Evolutionary conservation across 2,113 vertebrate species (phyloP).

Genomic region (Pimephales promelas): DNA sequence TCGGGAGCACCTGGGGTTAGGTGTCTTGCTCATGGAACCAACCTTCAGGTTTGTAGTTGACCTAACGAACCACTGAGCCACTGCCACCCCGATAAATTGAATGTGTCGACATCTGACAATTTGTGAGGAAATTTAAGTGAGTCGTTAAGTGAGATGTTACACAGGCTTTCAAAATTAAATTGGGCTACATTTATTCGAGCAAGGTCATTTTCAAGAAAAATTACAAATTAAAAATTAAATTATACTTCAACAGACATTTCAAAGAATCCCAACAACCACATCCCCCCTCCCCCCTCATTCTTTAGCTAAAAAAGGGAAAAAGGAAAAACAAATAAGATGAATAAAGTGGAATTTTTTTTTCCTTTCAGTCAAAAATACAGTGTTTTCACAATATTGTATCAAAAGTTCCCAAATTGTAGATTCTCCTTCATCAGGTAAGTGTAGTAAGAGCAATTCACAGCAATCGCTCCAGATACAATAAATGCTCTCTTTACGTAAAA

Average conservation of each 20-base stretch:
- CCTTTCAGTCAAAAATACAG: constrained; percentile 96
- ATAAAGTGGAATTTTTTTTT: constrained; percentile 92
- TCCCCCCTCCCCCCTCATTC: constrained; percentile 79
- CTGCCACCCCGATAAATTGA: no score
- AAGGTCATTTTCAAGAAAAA: constrained; percentile 97
- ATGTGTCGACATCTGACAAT: not conserved
- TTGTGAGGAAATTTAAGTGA: not conserved
- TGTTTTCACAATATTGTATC: constrained; percentile 98
- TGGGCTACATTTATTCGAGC: constrained; percentile 99
- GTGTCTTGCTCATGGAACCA: no score
- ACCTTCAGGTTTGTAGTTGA: no score
- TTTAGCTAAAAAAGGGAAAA: constrained; percentile 82
- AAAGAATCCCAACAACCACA: constrained; percentile 91
- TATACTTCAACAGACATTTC: constrained; percentile 99
- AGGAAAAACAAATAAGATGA: constrained; percentile 85
- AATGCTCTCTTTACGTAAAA: constrained; percentile 94
- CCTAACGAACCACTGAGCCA: no score
- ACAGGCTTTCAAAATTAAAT: constrained; percentile 78
- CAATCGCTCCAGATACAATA: constrained; percentile 94
- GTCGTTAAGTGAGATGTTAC: constrained; percentile 60
- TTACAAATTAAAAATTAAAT: constrained; percentile 98
- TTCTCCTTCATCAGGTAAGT: constrained; percentile 95
- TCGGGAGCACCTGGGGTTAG: no score
- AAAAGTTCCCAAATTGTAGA: constrained; percentile 97
- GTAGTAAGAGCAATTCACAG: constrained; percentile 92